phyloP scores from a whole-genome alignment of 2,888 invertebrate species.

The Cerceris ruficornis region DNA sequence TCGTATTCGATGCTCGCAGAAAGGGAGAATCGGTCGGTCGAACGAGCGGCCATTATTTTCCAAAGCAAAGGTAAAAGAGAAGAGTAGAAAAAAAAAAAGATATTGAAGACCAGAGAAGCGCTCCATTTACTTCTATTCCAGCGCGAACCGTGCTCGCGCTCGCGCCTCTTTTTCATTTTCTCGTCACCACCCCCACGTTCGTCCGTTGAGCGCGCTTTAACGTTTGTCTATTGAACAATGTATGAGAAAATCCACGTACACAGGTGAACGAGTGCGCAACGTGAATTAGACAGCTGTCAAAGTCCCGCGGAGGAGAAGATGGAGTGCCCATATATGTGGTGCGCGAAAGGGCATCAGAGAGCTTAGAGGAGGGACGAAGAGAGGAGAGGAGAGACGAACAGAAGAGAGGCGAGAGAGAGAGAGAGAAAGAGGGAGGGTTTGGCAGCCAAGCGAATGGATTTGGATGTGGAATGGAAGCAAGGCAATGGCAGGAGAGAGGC shows the following conservation, averaged over 20 bases:
- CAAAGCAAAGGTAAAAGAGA: no score
- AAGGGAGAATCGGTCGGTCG: no score
- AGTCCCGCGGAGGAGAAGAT: conserved; percentile 73
- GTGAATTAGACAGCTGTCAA: conserved; percentile 77
- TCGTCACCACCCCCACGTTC: not conserved
- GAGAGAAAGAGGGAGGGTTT: conserved; percentile 52
- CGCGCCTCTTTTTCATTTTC: conserved; percentile 8
- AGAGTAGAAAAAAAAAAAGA: no score
- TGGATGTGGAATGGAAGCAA: conserved; percentile 69
- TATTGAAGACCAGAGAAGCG: not conserved
- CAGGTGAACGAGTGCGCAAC: conserved; percentile 65
- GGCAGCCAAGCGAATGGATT: conserved; percentile 68
- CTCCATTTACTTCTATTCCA: not conserved
- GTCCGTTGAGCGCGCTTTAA: not conserved
- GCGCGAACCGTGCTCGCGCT: not conserved
- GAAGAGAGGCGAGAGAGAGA: conserved; percentile 36
- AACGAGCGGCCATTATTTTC: no score
- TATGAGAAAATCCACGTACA: conserved; percentile 58
- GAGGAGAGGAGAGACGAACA: conserved; percentile 39
- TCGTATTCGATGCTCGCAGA: no score
- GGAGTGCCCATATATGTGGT: conserved; percentile 75
- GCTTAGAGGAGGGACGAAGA: conserved; percentile 55
- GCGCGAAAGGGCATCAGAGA: conserved; percentile 73
- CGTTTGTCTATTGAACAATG: conserved; percentile 28
- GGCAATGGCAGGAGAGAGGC: conserved; percentile 58